Evolutionary conservation across 2,113 vertebrate genomes (phyloP).

Genomic region (Hemiscyllium ocellatum): DNA sequence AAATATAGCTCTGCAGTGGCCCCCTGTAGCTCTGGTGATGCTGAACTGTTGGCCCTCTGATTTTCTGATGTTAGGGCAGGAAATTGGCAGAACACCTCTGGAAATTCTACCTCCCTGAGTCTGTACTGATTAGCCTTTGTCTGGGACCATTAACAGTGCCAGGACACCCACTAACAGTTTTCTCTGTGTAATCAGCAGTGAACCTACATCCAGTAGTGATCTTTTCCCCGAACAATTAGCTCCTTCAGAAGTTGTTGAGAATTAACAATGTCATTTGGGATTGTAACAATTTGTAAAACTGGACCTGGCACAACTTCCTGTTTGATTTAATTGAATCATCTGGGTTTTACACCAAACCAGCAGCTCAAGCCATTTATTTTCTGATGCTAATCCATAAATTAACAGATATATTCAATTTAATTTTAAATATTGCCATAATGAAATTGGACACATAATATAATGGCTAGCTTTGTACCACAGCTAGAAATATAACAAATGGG

Average conservation of each 20-base stretch:
- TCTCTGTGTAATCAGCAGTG: background rate
- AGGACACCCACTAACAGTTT: background rate
- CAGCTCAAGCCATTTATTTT: background rate
- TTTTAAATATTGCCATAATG: background rate
- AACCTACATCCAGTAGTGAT: background rate
- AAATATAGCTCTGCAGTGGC: background rate
- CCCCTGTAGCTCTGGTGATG: background rate
- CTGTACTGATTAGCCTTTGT: background rate
- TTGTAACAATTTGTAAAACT: background rate
- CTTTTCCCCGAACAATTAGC: background rate
- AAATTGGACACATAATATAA: background rate
- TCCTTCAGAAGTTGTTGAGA: background rate
- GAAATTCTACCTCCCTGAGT: background rate
- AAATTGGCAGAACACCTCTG: background rate
- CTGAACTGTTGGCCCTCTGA: background rate
- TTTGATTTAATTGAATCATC: background rate
- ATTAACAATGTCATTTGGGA: background rate
- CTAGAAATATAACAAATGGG: background rate
- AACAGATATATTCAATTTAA: background rate
- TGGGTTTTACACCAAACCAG: background rate
- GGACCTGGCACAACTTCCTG: background rate
- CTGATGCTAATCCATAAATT: background rate
- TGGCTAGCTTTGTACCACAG: background rate
- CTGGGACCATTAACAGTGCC: background rate
- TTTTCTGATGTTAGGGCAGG: background rate